Base-by-base conservation (phyloP, 2,113 vertebrate genomes). In the Stercorarius parasiticus region DNA sequence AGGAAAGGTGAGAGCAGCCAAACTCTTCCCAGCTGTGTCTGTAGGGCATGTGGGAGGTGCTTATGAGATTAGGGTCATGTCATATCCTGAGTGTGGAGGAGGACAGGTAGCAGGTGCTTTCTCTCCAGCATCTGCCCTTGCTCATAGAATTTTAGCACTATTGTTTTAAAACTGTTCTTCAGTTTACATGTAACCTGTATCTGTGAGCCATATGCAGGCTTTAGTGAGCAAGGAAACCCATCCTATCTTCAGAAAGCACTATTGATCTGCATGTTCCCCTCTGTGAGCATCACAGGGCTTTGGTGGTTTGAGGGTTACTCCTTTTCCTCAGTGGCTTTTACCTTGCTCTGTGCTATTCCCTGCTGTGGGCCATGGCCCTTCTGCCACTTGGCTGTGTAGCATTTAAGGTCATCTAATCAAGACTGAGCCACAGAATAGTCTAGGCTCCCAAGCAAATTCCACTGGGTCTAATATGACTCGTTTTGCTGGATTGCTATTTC, bases 1-100 rank as follows among this genome's bases (percentile, higher is more conserved):
- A 98, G 99, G 99, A 93, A 99, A 99, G 99, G 99, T 99, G 97
- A 97, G 98, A 69, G 59, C 34, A 58, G 17, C 14, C 36, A 11
- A 25, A 55, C 13, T 67, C 25, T 79, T 43, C 38, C 12, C 59
- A 71, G 13, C 42, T 69, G 20, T 86, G 29, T 85, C 65, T 86
- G 49, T 42, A 71, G 53, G 76, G 42, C 8, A 5, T 5, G 30
- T 55, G 32, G 42, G 45, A 85, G 13, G 22, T 79, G 47, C 15
- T 78, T 32, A 43, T 43, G 40, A 69, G 30, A n/a, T 76, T 1
- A 49, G 55, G 36, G 9, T 55, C 18, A 8, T 23, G 8, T 47
- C n/a, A 11, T 26, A 23, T 45, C 30, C 4, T 27, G 59, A 66
- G 53, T 50, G 32, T 38, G 71, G 59, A 74, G 26, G 58, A 79